Evolutionary conservation across 2,888 invertebrate genomes (phyloP), one percentile per base, ranked within the genome.

Genomic region (Apodemia hepburni): DNA sequence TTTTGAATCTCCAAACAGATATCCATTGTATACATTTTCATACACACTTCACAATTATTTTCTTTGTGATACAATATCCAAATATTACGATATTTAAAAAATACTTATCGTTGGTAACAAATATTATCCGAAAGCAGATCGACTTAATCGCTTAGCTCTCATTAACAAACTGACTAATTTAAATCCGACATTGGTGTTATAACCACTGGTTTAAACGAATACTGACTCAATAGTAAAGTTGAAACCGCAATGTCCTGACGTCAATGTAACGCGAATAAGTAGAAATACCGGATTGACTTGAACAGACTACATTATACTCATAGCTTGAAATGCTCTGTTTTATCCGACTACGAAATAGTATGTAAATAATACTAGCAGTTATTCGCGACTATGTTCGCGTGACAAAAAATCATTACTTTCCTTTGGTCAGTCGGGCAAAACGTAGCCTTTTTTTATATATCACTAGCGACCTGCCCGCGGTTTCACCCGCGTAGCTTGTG

Each of bases 1-100:
- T 84, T 85, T 67, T 88, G 84, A 35, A 89, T 84, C 59, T 79
- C 81, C 45, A 86, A 80, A 75, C 81, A 82, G 68, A 85, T 77
- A 70, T 79, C 79, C 66, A 80, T 83, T 3, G 85, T 76, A 75
- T 83, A 83, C 89, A 89, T 89, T 64, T 67, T 80, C 63, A 64
- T 61, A 57, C 57, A 63, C 64, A 65, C 65, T 51, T 61, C 18
- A 64, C 51, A 45, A 60, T 58, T 62, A 60, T 12, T 38, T 15
- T 42, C 42, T 45, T 38, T 45, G n/a, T 45, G n/a, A 5, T n/a
- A 45, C 45, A n/a, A 45, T 45, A 45, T 45, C n/a, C n/a, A 5
- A 45, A 45, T n/a, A 45, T 17, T 45, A 17, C 7, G n/a, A 42
- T 42, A n/a, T n/a, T 45, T 8, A 17, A 17, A 45, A 7, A 45